A percentile compares a stretch with the other conserved stretches of the same genome.
Conservation (phyloP, 2,888 invertebrate genomes). For the Lumbricus terrestris region DNA sequence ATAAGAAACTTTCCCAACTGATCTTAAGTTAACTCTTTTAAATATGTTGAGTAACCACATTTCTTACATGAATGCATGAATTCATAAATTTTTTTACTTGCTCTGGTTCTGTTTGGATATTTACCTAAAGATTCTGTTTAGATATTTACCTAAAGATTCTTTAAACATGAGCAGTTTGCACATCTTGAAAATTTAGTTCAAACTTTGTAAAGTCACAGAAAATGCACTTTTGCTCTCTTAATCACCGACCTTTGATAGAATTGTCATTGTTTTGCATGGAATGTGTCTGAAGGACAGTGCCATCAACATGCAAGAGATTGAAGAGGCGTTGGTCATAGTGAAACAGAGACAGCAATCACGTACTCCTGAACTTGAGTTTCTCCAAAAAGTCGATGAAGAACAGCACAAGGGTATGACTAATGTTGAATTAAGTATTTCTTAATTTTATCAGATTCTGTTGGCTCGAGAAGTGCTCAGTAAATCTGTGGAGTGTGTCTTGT, state of each 20-base stretch:
- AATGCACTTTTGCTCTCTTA: not conserved
- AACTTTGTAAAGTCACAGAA: not conserved
- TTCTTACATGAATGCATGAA: not conserved
- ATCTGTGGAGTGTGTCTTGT: not conserved
- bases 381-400: conserved; percentile 55
- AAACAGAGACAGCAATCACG: conserved; percentile 54
- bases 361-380: conserved; percentile 51
- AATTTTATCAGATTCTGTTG: not conserved
- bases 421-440: not conserved
- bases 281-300: conserved; percentile 54
- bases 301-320: conserved; percentile 57
- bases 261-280: not conserved
- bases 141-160: not conserved
- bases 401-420: conserved; percentile 51
- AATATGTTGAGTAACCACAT: not conserved
- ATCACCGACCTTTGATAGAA: not conserved
- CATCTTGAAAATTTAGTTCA: not conserved
- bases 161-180: not conserved
- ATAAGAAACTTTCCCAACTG: not conserved
- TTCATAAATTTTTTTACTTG: not conserved
- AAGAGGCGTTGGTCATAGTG: conserved; percentile 58
- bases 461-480: not conserved
- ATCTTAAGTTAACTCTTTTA: not conserved
- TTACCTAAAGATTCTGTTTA: not conserved
- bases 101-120: not conserved